phyloP scores from a whole-genome alignment of 2,797 vertebrate species.

The Mus caroli region DNA sequence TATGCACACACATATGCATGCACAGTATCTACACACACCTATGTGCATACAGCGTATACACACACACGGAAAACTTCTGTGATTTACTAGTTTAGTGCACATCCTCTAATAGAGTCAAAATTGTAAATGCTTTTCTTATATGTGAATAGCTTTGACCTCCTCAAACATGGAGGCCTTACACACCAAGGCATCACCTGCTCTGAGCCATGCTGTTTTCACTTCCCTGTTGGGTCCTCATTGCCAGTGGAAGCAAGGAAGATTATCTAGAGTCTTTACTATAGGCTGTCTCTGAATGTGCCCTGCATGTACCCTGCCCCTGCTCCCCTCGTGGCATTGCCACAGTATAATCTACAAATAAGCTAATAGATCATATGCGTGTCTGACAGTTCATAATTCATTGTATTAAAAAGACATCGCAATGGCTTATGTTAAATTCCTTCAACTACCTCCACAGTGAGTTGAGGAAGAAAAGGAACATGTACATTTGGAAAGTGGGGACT shows the following conservation, averaged over 20 bases:
- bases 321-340: neutral
- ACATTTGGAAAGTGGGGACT: conserved; percentile 68
- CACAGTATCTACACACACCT: neutral
- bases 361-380: neutral
- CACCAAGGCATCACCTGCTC: neutral
- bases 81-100: neutral
- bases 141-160: conserved; percentile 11
- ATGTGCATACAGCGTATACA: neutral
- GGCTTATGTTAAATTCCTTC: conserved; percentile 45
- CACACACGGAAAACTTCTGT: neutral
- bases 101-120: neutral
- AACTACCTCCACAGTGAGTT: conserved; percentile 56
- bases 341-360: neutral
- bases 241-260: neutral
- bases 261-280: neutral
- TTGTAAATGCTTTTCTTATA: neutral
- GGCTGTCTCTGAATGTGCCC: neutral
- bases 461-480: neutral
- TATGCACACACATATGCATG: neutral
- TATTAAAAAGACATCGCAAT: neutral
- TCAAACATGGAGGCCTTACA: neutral
- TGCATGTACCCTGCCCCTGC: neutral
- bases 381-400: neutral
- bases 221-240: neutral
- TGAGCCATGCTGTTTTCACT: neutral